phyloP scores from a whole-genome alignment of 2,113 vertebrate species.

The Bos javanicus region DNA sequence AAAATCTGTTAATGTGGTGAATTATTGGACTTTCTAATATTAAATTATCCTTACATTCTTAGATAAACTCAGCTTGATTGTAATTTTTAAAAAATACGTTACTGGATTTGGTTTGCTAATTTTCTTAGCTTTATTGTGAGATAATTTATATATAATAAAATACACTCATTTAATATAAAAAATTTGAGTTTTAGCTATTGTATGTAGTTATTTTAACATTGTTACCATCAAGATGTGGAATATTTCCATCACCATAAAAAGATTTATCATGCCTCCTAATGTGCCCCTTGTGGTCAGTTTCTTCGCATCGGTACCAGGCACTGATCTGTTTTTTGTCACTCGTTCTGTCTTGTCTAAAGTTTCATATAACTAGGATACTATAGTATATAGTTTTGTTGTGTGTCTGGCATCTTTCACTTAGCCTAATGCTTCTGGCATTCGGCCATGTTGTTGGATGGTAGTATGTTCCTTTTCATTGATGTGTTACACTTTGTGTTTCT shows the following conservation, averaged over 20 bases:
- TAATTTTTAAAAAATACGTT: neutral
- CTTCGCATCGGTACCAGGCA: neutral
- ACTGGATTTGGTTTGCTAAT: neutral
- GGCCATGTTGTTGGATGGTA: neutral
- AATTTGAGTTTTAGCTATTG: neutral
- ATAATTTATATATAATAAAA: neutral
- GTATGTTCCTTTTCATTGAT: neutral
- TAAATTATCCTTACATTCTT: neutral
- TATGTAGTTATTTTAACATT: neutral
- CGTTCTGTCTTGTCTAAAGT: neutral
- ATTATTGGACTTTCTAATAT: neutral
- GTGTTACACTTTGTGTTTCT: neutral
- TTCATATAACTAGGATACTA: neutral
- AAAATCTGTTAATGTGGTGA: neutral
- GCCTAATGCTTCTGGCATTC: neutral
- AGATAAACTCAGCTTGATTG: neutral
- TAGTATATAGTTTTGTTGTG: neutral
- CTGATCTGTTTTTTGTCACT: neutral
- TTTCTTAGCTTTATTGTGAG: neutral
- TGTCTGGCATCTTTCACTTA: slow-evolving; percentile 14
- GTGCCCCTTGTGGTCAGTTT: neutral
- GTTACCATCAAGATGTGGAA: neutral
- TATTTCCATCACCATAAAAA: neutral
- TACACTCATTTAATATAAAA: neutral
- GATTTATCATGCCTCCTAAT: neutral